Percentiles rank a stretch among this genome's conserved stretches.
Conservation (phyloP, 2,797 vertebrate genomes). For the Sebastes hubbsi region DNA sequence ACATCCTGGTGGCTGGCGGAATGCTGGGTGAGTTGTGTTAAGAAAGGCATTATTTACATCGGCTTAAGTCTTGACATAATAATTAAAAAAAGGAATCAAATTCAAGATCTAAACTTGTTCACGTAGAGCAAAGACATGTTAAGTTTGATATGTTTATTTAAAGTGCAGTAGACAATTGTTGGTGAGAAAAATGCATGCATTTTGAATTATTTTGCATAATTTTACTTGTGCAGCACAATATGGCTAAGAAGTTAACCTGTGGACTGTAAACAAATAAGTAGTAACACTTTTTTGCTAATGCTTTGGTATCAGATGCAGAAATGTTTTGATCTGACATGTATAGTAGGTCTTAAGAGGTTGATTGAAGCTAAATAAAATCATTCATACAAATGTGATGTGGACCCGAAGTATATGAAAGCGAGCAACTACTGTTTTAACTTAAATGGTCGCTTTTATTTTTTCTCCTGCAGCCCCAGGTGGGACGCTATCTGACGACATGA, state of each 20-base stretch:
- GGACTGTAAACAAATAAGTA: neutral
- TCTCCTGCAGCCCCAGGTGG: slow-evolving; percentile 89
- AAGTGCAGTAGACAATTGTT: neutral
- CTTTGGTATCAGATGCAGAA: neutral
- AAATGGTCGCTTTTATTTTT: neutral
- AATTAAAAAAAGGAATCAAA: no score
- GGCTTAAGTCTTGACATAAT: no score
- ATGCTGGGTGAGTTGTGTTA: slow-evolving; percentile 90
- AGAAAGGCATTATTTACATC: neutral
- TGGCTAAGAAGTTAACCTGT: neutral
- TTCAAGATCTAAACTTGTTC: neutral
- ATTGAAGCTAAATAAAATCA: neutral
- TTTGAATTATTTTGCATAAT: neutral
- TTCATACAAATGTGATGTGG: neutral
- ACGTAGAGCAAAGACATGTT: no score
- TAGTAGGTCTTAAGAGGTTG: neutral
- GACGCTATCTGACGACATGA: slow-evolving; percentile 96
- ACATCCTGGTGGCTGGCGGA: slow-evolving; percentile 98
- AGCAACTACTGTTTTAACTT: neutral
- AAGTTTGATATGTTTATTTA: neutral
- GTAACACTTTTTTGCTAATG: neutral
- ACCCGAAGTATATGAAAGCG: neutral
- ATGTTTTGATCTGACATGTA: neutral
- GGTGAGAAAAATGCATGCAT: neutral
- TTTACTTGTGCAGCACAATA: neutral